Percentiles rank a stretch among this genome's conserved stretches.
phyloP scores from a whole-genome alignment of 2,113 vertebrate genomes.

The Garra rufa region DNA sequence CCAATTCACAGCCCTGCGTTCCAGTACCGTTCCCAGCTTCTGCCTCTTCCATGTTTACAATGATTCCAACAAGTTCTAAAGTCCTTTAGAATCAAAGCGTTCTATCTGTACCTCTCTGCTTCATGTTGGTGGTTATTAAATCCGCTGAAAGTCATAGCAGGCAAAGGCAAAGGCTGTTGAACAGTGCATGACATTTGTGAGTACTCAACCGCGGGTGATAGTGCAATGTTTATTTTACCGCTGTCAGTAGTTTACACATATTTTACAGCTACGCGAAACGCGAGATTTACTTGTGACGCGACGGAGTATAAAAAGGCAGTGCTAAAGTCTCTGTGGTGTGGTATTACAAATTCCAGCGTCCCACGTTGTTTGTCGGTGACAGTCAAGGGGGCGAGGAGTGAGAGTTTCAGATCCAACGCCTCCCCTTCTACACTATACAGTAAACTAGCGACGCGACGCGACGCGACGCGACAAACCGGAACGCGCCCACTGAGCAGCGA shows the following conservation, averaged over 20 bases:
- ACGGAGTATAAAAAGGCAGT: neutral
- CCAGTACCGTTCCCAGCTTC: neutral
- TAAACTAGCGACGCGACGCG: neutral
- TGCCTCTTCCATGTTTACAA: slow-evolving; percentile 19
- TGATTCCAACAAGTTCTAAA: neutral
- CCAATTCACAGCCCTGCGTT: neutral
- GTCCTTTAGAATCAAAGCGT: neutral
- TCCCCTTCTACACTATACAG: neutral
- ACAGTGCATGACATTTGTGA: neutral
- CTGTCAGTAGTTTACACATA: slow-evolving; percentile 26
- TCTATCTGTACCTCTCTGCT: neutral
- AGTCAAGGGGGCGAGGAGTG: neutral
- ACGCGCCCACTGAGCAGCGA: neutral
- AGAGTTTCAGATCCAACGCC: neutral
- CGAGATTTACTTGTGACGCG: neutral
- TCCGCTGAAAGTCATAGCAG: neutral
- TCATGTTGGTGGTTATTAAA: neutral
- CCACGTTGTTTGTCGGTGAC: slow-evolving; percentile 28
- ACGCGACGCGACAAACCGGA: neutral
- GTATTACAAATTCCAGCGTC: neutral
- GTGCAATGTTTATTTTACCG: neutral
- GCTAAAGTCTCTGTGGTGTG: slow-evolving; percentile 3
- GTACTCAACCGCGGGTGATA: neutral
- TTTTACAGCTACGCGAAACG: slow-evolving; percentile 18
- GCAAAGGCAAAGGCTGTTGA: neutral